Conservation (phyloP, 2,888 invertebrate genomes). For the Auanema sp. region DNA sequence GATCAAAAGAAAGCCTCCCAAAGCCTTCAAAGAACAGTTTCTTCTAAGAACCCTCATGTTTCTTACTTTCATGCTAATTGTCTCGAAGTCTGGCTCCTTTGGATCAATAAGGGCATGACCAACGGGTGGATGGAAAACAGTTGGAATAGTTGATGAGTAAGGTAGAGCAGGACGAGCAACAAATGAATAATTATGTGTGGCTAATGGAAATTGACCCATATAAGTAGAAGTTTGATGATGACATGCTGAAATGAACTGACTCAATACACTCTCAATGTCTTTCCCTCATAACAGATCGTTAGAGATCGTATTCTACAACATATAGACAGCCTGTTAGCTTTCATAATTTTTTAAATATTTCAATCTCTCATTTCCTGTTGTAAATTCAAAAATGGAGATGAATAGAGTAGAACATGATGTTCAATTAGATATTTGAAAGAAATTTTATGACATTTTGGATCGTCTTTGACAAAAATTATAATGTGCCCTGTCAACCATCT, state of each 20-base stretch:
- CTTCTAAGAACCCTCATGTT: slow-evolving; percentile 27
- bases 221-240: slow-evolving; percentile 26
- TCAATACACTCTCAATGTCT: not conserved
- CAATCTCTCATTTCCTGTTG: too few relatives aligned
- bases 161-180: slow-evolving; percentile 26
- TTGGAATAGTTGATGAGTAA: slow-evolving; percentile 37
- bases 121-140: slow-evolving; percentile 42
- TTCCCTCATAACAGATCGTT: not conserved
- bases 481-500: too few relatives aligned
- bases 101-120: slow-evolving; percentile 49
- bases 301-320: too few relatives aligned
- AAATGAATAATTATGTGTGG: slow-evolving; percentile 34
- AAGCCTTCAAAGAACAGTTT: slow-evolving; percentile 75
- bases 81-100: slow-evolving; percentile 51
- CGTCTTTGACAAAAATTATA: too few relatives aligned
- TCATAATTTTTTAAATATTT: too few relatives aligned
- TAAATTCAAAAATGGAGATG: too few relatives aligned
- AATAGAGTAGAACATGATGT: too few relatives aligned
- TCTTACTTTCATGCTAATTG: slow-evolving; percentile 46
- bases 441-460: too few relatives aligned
- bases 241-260: slow-evolving; percentile 31
- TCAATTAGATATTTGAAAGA: too few relatives aligned
- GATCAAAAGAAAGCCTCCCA: slow-evolving; percentile 98
- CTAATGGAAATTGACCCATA: slow-evolving; percentile 25
- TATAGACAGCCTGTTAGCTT: too few relatives aligned